Conservation (phyloP, 2,888 invertebrate species). For the Noctuana brunneofusca region DNA sequence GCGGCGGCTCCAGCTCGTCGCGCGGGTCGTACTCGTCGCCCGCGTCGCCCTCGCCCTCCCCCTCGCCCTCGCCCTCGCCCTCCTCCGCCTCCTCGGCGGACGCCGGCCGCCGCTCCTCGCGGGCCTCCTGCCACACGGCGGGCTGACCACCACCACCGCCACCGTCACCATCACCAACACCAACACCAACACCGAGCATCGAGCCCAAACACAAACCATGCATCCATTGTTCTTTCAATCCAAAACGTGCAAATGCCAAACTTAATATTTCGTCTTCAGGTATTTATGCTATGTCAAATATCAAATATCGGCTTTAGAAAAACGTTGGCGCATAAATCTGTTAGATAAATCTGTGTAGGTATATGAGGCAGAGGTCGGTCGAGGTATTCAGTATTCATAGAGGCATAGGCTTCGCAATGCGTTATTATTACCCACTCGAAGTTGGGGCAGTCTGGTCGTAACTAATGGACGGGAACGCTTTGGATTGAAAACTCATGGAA, state of each 20-base stretch:
- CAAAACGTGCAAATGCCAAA: neutral
- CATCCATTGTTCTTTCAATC: neutral
- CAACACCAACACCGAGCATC: slow-evolving; percentile 41
- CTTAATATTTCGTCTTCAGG: no score
- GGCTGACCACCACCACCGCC: slow-evolving; percentile 43
- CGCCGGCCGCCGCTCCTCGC: slow-evolving; percentile 45
- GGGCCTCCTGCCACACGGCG: slow-evolving; percentile 49
- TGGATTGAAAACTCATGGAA: neutral
- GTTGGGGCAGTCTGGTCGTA: no score
- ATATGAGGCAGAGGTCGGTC: no score
- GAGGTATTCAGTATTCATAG: no score
- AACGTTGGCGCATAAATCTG: no score
- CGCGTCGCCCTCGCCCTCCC: slow-evolving; percentile 44
- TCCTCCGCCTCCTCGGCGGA: slow-evolving; percentile 42
- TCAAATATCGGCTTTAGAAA: no score
- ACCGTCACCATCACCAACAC: neutral
- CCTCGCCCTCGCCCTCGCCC: slow-evolving; percentile 41
- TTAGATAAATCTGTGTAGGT: no score
- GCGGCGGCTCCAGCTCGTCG: slow-evolving; percentile 61
- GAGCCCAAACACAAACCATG: no score
- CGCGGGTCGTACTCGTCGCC: slow-evolving; percentile 51
- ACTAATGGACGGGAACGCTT: neutral
- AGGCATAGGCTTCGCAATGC: no score
- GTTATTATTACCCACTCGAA: no score
- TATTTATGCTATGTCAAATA: no score